Evolutionary conservation across 2,888 invertebrate genomes (phyloP).

Genomic region (Meliscaeva auricollis): DNA sequence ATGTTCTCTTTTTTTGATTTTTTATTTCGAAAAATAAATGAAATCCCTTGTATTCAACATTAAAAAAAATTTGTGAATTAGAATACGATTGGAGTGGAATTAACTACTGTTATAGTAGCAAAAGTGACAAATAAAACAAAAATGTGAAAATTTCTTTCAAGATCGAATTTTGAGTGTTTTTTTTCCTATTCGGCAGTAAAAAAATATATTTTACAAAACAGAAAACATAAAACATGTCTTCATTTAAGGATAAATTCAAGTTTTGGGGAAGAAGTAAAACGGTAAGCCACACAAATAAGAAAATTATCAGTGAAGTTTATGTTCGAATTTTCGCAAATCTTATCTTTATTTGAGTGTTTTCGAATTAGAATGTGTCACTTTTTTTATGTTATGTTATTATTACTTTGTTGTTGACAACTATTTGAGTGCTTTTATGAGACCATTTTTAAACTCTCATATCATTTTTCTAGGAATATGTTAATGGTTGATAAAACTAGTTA

Average conservation of each 20-base stretch:
- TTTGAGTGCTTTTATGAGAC: neutral
- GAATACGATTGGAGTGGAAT: neutral
- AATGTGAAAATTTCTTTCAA: slow-evolving; percentile 26
- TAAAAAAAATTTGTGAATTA: slow-evolving; percentile 15
- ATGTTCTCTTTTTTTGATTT: neutral
- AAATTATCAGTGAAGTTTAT: slow-evolving; percentile 6
- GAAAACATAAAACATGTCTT: slow-evolving; percentile 80
- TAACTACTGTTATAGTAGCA: neutral
- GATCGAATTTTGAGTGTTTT: neutral
- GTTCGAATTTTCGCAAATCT: slow-evolving; percentile 27
- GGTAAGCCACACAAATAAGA: slow-evolving; percentile 78
- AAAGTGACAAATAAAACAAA: neutral
- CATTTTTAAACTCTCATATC: neutral
- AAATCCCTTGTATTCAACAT: neutral
- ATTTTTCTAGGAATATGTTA: neutral
- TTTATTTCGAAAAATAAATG: neutral
- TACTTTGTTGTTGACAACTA: neutral
- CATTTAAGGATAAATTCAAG: slow-evolving; percentile 84
- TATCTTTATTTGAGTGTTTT: neutral
- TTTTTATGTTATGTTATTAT: neutral
- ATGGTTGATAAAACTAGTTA: neutral
- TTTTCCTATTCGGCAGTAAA: neutral
- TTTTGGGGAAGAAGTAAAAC: slow-evolving; percentile 83
- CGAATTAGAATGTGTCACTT: slow-evolving; percentile 18
- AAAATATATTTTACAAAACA: neutral